Evolutionary conservation across 1,140 invertebrate species (phyloP).

Genomic region (Neodiprion virginianus): DNA sequence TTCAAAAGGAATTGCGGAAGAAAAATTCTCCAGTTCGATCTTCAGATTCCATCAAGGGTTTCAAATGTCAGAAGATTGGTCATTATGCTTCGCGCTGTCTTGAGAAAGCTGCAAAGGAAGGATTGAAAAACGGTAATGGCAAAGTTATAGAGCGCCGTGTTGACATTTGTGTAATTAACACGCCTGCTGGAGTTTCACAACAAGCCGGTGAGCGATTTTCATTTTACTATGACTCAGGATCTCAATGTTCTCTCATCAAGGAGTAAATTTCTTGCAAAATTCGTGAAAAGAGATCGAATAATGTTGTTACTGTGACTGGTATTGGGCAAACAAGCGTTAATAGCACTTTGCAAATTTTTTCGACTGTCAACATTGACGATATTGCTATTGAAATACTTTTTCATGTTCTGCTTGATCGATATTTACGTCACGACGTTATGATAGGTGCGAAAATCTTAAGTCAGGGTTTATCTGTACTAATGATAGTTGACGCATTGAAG

Average conservation of each 20-base stretch:
- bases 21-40: too few relatives aligned
- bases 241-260: not conserved
- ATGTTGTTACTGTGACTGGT: not conserved
- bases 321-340: not conserved
- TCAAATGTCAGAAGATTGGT: too few relatives aligned
- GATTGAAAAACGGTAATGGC: too few relatives aligned
- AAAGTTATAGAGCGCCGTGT: too few relatives aligned
- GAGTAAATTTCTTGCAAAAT: not conserved
- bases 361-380: not conserved
- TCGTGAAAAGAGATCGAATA: not conserved
- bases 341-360: not conserved
- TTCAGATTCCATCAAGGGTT: too few relatives aligned
- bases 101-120: too few relatives aligned
- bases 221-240: not conserved
- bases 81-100: too few relatives aligned
- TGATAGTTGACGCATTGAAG: not conserved
- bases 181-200: not conserved
- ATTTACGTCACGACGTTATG: not conserved
- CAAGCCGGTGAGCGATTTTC: not conserved
- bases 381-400: not conserved
- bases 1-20: too few relatives aligned
- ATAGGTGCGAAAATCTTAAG: not conserved
- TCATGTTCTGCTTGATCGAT: not conserved
- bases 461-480: not conserved
- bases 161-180: too few relatives aligned